phyloP scores from a whole-genome alignment of 2,113 vertebrate genomes.

The Oreochromis spilurus region DNA sequence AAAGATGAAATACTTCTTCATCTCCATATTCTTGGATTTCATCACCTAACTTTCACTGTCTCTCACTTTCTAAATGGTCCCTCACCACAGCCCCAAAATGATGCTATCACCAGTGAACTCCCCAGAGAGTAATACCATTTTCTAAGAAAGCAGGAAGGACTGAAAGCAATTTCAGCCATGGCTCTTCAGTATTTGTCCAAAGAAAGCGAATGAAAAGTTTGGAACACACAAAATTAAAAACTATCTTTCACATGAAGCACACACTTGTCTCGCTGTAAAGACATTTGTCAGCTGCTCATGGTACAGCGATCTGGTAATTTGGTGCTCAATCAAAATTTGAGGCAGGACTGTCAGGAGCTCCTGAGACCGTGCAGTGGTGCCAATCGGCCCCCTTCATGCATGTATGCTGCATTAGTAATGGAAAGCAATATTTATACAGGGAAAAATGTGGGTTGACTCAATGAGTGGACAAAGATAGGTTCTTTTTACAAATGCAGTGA shows the following conservation, averaged over 20 bases:
- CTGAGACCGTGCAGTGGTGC: neutral
- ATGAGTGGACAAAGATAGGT: neutral
- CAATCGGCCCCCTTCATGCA: neutral
- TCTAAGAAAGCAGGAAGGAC: neutral
- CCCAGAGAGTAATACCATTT: neutral
- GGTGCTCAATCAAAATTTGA: slow-evolving; percentile 52
- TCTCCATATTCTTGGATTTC: neutral
- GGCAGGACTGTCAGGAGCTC: slow-evolving; percentile 5
- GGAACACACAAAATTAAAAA: slow-evolving; percentile 13
- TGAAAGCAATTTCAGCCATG: neutral
- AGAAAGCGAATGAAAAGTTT: slow-evolving; percentile 6
- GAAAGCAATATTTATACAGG: neutral
- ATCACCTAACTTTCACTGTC: neutral
- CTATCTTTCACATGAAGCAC: slow-evolving; percentile 2
- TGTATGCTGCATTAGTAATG: neutral
- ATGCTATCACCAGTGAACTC: neutral
- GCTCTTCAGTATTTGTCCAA: neutral
- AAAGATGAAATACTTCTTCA: neutral
- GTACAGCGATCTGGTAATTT: slow-evolving; percentile 42
- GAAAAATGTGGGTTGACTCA: neutral
- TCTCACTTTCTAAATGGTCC: neutral
- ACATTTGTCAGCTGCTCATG: slow-evolving; percentile 45
- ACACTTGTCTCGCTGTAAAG: neutral
- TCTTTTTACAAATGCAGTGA: neutral
- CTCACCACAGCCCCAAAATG: neutral